Evolutionary conservation across 2,113 vertebrate species (phyloP).

Genomic region (Macrotis lagotis): DNA sequence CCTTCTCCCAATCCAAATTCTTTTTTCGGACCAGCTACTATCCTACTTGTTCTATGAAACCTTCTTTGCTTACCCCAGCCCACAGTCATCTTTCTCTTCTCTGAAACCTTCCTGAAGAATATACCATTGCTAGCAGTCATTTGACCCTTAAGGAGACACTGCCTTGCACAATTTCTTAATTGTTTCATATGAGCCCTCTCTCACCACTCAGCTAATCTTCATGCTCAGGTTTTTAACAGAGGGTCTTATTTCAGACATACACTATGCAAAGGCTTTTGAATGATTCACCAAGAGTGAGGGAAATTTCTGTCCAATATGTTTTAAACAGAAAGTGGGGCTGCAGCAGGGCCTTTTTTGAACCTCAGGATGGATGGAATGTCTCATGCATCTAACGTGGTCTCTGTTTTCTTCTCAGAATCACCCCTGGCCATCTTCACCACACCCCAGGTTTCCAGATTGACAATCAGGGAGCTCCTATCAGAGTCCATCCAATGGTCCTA

Average conservation of each 20-base stretch:
- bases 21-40: neutral
- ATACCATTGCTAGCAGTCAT: neutral
- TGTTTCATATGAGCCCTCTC: neutral
- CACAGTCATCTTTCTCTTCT: neutral
- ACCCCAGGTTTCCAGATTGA: neutral
- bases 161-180: neutral
- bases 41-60: neutral
- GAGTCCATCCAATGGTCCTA: neutral
- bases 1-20: neutral
- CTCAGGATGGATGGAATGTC: neutral
- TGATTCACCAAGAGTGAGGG: neutral
- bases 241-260: neutral
- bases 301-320: neutral
- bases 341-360: neutral
- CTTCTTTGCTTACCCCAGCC: neutral
- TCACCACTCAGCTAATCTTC: neutral
- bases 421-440: neutral
- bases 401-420: neutral
- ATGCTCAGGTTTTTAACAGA: neutral
- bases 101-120: neutral
- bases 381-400: neutral
- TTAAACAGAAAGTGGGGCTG: neutral
- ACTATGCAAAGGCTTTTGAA: neutral
- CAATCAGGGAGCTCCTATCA: neutral
- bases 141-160: neutral